Evolutionary conservation across 2,888 invertebrate genomes (phyloP).

Genomic region (Ypsolopha sequella): DNA sequence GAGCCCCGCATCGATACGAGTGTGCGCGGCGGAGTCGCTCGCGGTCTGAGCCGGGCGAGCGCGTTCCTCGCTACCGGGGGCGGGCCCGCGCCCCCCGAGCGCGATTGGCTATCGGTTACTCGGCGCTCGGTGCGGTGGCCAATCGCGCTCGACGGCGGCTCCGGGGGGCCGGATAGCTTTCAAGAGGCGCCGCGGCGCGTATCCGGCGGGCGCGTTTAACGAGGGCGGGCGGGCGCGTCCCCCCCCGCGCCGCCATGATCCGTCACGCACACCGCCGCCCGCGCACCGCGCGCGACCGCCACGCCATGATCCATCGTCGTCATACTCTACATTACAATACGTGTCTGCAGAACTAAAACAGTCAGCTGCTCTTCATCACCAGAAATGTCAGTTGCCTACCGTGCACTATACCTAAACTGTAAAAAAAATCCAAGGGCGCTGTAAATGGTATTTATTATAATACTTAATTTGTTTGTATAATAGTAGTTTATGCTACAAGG

Average conservation of each 20-base stretch:
- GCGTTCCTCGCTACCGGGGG: constrained; percentile 12
- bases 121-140: constrained; percentile 46
- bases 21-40: constrained; percentile 62
- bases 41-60: constrained; percentile 37
- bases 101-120: constrained; percentile 62
- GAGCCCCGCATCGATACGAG: constrained; percentile 69
- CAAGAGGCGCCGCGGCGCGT: constrained; percentile 54
- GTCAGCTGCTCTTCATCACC: neutral
- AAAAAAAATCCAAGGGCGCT: neutral
- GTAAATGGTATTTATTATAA: neutral
- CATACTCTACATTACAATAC: no score
- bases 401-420: neutral
- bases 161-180: constrained; percentile 60
- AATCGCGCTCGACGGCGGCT: constrained; percentile 45
- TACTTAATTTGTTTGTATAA: neutral
- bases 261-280: constrained; percentile 54
- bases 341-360: neutral
- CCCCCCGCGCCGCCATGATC: constrained; percentile 67
- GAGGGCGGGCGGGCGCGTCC: constrained; percentile 52
- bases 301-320: no score
- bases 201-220: constrained; percentile 65
- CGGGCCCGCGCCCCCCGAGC: constrained; percentile 28
- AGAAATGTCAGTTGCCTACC: no score
- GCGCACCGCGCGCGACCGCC: constrained; percentile 15
- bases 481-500: neutral